Evolutionary conservation across 2,797 vertebrate genomes (phyloP).

Genomic region (Anolis apletophallus): DNA sequence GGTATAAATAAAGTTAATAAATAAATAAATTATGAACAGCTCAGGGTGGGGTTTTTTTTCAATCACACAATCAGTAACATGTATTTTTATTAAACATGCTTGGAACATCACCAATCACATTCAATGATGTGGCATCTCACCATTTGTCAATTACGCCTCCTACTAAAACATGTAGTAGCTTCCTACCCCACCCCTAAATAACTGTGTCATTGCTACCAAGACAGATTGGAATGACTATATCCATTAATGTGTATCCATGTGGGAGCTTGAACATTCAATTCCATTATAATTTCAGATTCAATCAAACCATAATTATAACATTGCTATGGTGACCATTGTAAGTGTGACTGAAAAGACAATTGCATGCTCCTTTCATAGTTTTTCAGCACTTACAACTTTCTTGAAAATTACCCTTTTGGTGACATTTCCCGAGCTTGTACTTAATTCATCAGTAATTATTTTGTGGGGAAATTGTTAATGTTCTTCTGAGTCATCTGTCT

Average conservation of each 20-base stretch:
- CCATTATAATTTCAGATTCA: conserved; percentile 23
- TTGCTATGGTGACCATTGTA: background rate
- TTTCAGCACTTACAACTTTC: conserved; percentile 22
- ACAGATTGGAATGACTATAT: background rate
- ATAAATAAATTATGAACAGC: too few relatives aligned
- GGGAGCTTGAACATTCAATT: background rate
- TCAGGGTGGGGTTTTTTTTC: too few relatives aligned
- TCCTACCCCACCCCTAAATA: conserved; percentile 17
- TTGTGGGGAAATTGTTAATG: conserved; percentile 62
- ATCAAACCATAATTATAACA: background rate
- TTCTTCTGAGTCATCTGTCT: conserved; percentile 52
- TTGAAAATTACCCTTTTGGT: conserved; percentile 50
- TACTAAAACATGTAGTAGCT: background rate
- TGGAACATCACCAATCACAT: too few relatives aligned
- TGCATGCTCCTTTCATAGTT: conserved; percentile 15
- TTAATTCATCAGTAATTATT: conserved; percentile 51
- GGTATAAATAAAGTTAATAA: too few relatives aligned
- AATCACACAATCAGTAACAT: too few relatives aligned
- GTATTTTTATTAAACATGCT: too few relatives aligned
- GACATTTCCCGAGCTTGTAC: conserved; percentile 40
- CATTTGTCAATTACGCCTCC: background rate
- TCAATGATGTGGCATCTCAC: background rate
- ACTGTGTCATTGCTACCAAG: background rate
- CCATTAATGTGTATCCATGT: conserved; percentile 9
- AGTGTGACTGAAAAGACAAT: conserved; percentile 23